Evolutionary conservation across 2,888 invertebrate genomes (phyloP).

Genomic region (Mesorhabditis belari): DNA sequence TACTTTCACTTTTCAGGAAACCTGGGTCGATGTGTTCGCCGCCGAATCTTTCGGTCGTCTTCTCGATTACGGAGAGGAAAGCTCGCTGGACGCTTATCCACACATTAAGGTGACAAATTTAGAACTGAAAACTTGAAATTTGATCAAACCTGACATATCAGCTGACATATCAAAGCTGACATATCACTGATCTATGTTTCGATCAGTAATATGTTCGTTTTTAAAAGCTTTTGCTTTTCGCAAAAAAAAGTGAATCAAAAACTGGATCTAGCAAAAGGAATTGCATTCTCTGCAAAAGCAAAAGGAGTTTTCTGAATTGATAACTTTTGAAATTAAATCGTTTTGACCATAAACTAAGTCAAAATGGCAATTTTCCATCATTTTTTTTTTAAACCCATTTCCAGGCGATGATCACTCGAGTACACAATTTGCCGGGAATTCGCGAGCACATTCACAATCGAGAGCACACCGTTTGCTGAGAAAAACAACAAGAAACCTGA

Average conservation of each 20-base stretch:
- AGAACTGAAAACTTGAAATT: too few species aligned
- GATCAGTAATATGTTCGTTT: neutral
- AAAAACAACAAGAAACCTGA: too few species aligned
- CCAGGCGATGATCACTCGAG: constrained; percentile 33
- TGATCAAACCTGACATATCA: too few species aligned
- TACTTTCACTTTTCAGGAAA: constrained; percentile 18
- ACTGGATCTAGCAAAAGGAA: neutral
- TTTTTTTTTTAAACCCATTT: neutral
- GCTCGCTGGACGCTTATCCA: constrained; percentile 42
- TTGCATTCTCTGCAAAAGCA: neutral
- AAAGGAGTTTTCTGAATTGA: neutral
- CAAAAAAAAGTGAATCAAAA: neutral
- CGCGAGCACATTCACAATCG: constrained; percentile 31
- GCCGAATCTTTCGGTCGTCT: constrained; percentile 41
- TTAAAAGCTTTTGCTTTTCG: neutral
- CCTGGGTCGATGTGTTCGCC: constrained; percentile 48
- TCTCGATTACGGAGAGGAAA: constrained; percentile 36
- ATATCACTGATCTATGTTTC: neutral
- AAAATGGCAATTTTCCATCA: too few species aligned
- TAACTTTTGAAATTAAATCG: neutral
- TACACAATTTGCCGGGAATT: constrained; percentile 40
- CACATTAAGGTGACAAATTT: constrained; percentile 23
- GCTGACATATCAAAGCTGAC: neutral
- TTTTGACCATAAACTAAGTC: too few species aligned
- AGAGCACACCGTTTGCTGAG: constrained; percentile 13